Evolutionary conservation across 2,888 invertebrate species (phyloP).

Genomic region (Epsilonema sp.): DNA sequence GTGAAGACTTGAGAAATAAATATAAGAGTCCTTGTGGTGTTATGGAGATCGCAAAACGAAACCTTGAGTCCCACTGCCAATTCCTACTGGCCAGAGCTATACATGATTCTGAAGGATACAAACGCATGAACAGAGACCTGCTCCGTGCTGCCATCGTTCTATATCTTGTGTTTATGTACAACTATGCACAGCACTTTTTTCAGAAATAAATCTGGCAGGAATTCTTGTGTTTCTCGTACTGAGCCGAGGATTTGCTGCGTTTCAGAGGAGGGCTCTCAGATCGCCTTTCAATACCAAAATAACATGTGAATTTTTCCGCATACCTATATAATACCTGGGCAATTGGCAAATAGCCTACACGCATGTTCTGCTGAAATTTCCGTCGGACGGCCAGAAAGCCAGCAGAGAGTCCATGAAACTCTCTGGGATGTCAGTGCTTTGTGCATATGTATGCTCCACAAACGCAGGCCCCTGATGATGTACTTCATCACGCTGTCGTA

Average conservation of each 20-base stretch:
- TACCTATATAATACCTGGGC: too few relatives aligned
- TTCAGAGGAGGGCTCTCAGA: conserved; percentile 86
- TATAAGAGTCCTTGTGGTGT: too few relatives aligned
- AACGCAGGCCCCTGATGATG: conserved; percentile 79
- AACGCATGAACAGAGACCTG: conserved; percentile 31
- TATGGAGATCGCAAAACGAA: too few relatives aligned
- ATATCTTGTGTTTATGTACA: background rate
- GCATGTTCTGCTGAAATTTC: background rate
- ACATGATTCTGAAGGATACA: too few relatives aligned
- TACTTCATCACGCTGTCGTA: conserved; percentile 93
- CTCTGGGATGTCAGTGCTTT: conserved; percentile 71
- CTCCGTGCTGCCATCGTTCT: conserved; percentile 58
- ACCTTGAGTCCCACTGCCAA: too few relatives aligned
- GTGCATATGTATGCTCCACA: conserved; percentile 81
- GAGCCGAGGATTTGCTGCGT: conserved; percentile 97
- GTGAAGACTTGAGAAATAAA: too few relatives aligned
- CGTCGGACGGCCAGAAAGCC: conserved; percentile 98
- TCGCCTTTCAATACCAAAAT: conserved; percentile 67
- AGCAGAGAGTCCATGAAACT: conserved; percentile 92
- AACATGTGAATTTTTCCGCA: too few relatives aligned
- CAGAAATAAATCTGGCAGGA: conserved; percentile 60
- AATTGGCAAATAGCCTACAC: too few relatives aligned
- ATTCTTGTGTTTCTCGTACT: conserved; percentile 89
- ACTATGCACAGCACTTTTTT: background rate
- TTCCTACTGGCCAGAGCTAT: too few relatives aligned